Evolutionary conservation across 2,113 vertebrate genomes (phyloP).

Genomic region (Elephantulus edwardii): DNA sequence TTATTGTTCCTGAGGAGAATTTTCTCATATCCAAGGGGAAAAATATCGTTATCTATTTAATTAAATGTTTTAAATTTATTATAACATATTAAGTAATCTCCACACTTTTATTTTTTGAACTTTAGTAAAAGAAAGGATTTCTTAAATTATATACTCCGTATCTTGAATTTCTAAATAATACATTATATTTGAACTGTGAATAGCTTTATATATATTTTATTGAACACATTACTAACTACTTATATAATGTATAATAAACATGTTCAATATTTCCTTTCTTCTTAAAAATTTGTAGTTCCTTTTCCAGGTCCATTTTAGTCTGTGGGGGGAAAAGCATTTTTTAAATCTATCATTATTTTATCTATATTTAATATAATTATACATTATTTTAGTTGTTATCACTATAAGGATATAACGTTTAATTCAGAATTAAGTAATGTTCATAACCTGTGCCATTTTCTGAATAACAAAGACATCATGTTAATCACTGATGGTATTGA

Average conservation of each 20-base stretch:
- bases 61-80: slow-evolving; percentile 15
- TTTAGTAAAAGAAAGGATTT: neutral
- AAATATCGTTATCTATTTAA: slow-evolving; percentile 44
- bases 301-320: neutral
- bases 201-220: neutral
- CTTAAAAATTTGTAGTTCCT: neutral
- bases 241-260: no score
- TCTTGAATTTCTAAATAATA: neutral
- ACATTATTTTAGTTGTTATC: neutral
- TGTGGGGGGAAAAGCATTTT: neutral
- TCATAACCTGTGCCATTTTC: neutral
- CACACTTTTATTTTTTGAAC: neutral
- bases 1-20: neutral
- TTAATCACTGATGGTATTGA: neutral
- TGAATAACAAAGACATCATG: neutral
- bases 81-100: neutral
- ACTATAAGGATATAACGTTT: neutral
- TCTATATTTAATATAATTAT: neutral
- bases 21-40: neutral
- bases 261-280: neutral
- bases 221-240: neutral
- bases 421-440: neutral
- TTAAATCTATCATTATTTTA: neutral
- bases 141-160: neutral
- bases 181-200: neutral